Evolutionary conservation across 2,797 vertebrate genomes (phyloP), one percentile per base, ranked within the genome.

Genomic region (Alauda arvensis): DNA sequence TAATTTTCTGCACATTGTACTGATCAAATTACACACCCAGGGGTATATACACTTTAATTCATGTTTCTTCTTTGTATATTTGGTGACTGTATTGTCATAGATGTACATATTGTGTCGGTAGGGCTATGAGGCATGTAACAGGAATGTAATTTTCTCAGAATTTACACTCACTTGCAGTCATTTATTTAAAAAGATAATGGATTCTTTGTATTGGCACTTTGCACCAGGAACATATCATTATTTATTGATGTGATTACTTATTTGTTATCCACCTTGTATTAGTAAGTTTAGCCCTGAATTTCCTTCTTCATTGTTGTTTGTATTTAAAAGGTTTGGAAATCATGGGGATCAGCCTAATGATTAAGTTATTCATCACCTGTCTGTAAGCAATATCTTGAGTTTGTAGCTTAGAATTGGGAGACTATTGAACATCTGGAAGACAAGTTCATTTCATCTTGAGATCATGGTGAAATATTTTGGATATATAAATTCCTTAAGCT

Each of bases 381-480:
- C 98, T 98, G 98, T 99, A 98, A 99, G 99, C 99, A 99, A 99
- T 99, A 99, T 98, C 98, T 98, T 98, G 98, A 98, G 98, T 98
- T 98, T 97, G 98, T 99, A 99, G 99, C 98, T 98, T 97, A 98
- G 97, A 97, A 95, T 94, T 94, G 96, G 93, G 97, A 96, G 95
- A 96, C 97, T 97, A 97, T 98, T 96, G 97, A 98, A 97, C 98
- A 98, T 98, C 98, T 98, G 97, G 98, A 98, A 96, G 97, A 96
- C 97, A 97, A 97, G 97, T 97, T 97, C 98, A 98, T 98, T 98
- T 98, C 98, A 99, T 98, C 98, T 98, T 98, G 98, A 98, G 98
- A 97, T 97, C 97, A 97, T 97, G 98, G 98, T 98, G 97, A 98
- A 98, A 98, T 99, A 99, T 99, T 99, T 99, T 99, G 98, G 98